Percentiles rank a stretch among this genome's conserved stretches.
phyloP scores from a whole-genome alignment of 2,797 vertebrate species.

The Centroberyx gerrardi region DNA sequence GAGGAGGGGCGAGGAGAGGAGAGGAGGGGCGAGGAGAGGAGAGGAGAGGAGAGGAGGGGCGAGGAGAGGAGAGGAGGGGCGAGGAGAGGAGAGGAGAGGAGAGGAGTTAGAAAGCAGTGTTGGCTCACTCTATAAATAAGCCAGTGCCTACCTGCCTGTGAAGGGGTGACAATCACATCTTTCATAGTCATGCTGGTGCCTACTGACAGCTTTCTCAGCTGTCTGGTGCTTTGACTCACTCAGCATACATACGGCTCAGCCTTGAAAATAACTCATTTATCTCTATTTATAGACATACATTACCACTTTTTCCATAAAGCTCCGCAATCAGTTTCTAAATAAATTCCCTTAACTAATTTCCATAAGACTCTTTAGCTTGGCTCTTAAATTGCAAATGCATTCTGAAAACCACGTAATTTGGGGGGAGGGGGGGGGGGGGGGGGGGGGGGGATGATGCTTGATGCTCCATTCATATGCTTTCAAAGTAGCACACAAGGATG shows the following conservation, averaged over 20 bases:
- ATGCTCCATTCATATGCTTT: not conserved
- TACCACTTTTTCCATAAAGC: slow-evolving; percentile 1
- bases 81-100: slow-evolving; percentile 53
- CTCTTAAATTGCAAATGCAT: not conserved
- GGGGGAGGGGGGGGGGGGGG: too few species aligned
- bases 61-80: slow-evolving; percentile 58
- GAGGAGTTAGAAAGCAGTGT: slow-evolving; percentile 68
- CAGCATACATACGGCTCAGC: slow-evolving; percentile 39
- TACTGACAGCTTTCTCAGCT: slow-evolving; percentile 57
- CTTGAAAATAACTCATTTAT: slow-evolving; percentile 23
- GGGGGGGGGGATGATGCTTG: too few species aligned
- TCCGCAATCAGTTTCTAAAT: not conserved
- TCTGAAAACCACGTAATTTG: not conserved
- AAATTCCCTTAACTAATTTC: not conserved
- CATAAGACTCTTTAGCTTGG: not conserved
- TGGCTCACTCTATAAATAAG: slow-evolving; percentile 76
- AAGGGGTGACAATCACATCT: slow-evolving; percentile 78
- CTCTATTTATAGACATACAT: slow-evolving; percentile 11
- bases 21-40: not conserved
- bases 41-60: not conserved
- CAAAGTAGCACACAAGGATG: not conserved
- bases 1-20: not conserved
- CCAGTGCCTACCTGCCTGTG: slow-evolving; percentile 69
- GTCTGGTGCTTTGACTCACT: slow-evolving; percentile 40
- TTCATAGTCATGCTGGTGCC: slow-evolving; percentile 67